Percentiles rank a stretch among this genome's conserved stretches.
Conservation (phyloP, 2,888 invertebrate genomes). For the Thalpophila matura region DNA sequence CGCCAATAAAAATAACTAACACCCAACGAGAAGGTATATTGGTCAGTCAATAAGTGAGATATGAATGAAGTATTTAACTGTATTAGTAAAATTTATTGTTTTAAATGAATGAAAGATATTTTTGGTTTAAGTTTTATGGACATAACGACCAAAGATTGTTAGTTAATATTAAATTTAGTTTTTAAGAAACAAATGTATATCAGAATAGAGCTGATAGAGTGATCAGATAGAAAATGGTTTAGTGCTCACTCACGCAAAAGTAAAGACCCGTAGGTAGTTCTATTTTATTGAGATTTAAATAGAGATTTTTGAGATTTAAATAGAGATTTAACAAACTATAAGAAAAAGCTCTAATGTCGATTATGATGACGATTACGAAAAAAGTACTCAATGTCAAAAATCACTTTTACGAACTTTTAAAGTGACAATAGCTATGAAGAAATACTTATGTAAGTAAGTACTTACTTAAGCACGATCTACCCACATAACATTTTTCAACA, state of each 20-base stretch:
- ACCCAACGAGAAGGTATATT: background rate
- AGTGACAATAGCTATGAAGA: background rate
- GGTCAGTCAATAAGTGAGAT: background rate
- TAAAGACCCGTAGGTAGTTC: too few relatives aligned
- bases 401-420: too few relatives aligned
- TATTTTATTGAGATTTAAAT: background rate
- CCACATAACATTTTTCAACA: too few relatives aligned
- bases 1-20: constrained; percentile 29
- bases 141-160: background rate
- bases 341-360: too few relatives aligned
- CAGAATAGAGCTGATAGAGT: background rate
- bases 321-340: too few relatives aligned
- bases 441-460: too few relatives aligned
- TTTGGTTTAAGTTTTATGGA: constrained; percentile 2
- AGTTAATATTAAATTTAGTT: constrained; percentile 8
- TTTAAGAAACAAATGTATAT: constrained; percentile 19
- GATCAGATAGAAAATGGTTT: constrained; percentile 8
- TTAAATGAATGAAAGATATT: constrained; percentile 2
- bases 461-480: too few relatives aligned
- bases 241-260: background rate
- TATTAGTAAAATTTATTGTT: constrained; percentile 31
- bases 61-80: constrained; percentile 28
- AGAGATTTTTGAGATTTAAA: too few relatives aligned
- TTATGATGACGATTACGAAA: too few relatives aligned
- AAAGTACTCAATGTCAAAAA: too few relatives aligned